Evolutionary conservation across 2,113 vertebrate species (phyloP), one percentile per base, ranked within the genome.

Genomic region (Alouatta palliata): DNA sequence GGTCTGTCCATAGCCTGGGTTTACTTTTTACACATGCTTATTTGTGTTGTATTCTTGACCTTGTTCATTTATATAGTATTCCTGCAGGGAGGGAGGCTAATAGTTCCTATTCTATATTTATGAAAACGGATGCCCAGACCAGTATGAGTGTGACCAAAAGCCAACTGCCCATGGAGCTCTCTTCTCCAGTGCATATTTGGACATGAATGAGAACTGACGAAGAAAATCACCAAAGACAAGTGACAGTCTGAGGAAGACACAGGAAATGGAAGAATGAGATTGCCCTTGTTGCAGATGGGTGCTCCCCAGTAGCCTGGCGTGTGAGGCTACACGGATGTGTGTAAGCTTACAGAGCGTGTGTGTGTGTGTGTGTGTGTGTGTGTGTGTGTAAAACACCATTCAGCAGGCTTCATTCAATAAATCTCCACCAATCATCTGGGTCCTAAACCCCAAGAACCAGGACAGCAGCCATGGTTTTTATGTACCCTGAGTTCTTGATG

Each of bases 1-100:
- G 1, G 21, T 47, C 27, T 2, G 52, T 2, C 30, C 4, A 6
- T 7, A 32, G 13, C 54, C 17, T 6, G 1, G 7, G 47, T 30
- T 40, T 27, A 13, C 12, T 3, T 40, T 37, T 82, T 5, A 16
- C 23, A 2, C 14, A 0, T 35, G 23, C 66, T 20, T 49, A 0
- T 58, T 25, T 20, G 10, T 1, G 9, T 17, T 66, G 27, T 2
- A 45, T 12, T 30, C 19, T 56, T 20, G n/a, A 35, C n/a, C 45
- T 47, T 43, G 7, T 30, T n/a, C 1, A 8, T 70, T 25, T 40
- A 25, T 52, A 17, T 19, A 30, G n/a, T 40, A 27, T 71, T 83
- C 73, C 68, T 87, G 32, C 37, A 14, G 12, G 12, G 25, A 43
- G 11, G 1, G n/a, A 76, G 20, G 61, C 49, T 4, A 16, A 6